Evolutionary conservation across 2,888 invertebrate species (phyloP).

Genomic region (Uloborus plumipes): DNA sequence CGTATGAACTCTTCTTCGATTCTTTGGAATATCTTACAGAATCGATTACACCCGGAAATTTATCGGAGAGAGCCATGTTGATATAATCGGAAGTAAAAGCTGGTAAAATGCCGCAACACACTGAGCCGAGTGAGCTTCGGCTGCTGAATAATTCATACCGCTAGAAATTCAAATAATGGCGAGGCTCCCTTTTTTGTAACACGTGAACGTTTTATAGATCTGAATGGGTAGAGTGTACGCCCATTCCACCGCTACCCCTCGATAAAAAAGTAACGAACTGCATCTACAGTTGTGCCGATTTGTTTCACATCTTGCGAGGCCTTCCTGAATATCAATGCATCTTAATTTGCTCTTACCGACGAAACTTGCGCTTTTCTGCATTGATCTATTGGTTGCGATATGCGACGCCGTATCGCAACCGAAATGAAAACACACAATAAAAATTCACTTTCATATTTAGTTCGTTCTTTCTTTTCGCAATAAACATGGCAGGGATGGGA

Average conservation of each 20-base stretch:
- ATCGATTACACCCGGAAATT: slow-evolving; percentile 49
- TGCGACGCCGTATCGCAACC: too few species aligned
- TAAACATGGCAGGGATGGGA: too few species aligned
- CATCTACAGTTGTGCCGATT: slow-evolving; percentile 16
- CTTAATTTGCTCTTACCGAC: slow-evolving; percentile 24
- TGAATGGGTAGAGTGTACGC: slow-evolving; percentile 16
- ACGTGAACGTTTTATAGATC: slow-evolving; percentile 51
- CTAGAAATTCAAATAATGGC: slow-evolving; percentile 52
- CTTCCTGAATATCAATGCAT: slow-evolving; percentile 31
- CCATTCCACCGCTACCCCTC: neutral
- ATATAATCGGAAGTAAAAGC: slow-evolving; percentile 58
- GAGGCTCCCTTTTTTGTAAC: slow-evolving; percentile 30
- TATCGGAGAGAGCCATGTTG: slow-evolving; percentile 35
- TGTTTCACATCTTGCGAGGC: slow-evolving; percentile 25
- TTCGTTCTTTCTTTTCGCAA: too few species aligned
- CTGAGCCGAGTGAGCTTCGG: slow-evolving; percentile 15
- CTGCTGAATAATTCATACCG: slow-evolving; percentile 51
- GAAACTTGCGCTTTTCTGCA: slow-evolving; percentile 1
- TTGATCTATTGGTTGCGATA: slow-evolving; percentile 1
- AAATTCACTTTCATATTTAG: too few species aligned
- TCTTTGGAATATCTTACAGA: slow-evolving; percentile 24
- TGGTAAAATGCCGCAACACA: slow-evolving; percentile 49
- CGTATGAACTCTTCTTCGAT: slow-evolving; percentile 27
- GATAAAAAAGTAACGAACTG: slow-evolving; percentile 6
- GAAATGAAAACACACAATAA: too few species aligned